phyloP scores from a whole-genome alignment of 2,888 invertebrate genomes.

The Lochmaea capreae region DNA sequence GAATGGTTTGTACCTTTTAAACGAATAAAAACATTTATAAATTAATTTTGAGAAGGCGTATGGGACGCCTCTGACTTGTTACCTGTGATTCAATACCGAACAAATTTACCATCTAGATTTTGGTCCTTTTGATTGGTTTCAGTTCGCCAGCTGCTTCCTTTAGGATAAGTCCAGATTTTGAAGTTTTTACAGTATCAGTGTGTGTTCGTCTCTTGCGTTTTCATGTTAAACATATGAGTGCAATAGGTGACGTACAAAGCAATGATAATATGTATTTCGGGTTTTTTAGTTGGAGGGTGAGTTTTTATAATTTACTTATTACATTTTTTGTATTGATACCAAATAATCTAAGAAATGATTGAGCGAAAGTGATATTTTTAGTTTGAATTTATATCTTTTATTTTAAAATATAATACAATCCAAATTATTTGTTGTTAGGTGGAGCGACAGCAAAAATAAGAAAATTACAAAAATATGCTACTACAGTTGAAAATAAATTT shows the following conservation, averaged over 20 bases:
- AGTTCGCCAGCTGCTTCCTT: constrained; percentile 62
- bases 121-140: constrained; percentile 55
- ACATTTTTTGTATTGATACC: no score
- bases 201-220: constrained; percentile 41
- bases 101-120: constrained; percentile 53
- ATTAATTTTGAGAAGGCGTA: not conserved
- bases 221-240: constrained; percentile 43
- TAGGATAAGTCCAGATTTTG: constrained; percentile 47
- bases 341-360: no score
- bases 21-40: not conserved
- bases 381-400: no score
- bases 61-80: constrained; percentile 46
- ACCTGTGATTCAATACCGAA: constrained; percentile 62
- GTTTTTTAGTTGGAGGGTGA: constrained; percentile 71
- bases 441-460: no score
- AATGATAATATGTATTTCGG: constrained; percentile 73
- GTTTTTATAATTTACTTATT: constrained; percentile 47
- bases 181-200: constrained; percentile 34
- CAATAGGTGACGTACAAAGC: constrained; percentile 48
- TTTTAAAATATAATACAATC: no score
- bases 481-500: no score
- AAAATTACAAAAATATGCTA: no score
- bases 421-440: no score
- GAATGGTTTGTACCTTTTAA: not conserved
- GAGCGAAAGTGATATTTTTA: no score